phyloP scores from a whole-genome alignment of 2,888 invertebrate genomes.

The Microplitis manilae region DNA sequence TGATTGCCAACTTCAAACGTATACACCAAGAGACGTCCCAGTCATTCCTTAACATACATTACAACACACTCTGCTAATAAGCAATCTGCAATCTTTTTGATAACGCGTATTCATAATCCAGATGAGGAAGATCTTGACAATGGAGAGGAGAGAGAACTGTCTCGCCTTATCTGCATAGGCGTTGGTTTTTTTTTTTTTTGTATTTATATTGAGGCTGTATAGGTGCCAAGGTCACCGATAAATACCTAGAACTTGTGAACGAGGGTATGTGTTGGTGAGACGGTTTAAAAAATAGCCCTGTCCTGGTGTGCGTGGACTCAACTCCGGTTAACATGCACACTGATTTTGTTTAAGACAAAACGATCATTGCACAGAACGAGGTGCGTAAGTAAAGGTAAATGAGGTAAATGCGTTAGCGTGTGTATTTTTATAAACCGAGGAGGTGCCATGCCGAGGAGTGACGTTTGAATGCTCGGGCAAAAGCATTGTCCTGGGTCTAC shows the following conservation, averaged over 20 bases:
- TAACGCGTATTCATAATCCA: not conserved
- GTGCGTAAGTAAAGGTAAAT: conserved; percentile 18
- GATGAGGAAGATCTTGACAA: no score
- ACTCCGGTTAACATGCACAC: not conserved
- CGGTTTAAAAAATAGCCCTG: conserved; percentile 54
- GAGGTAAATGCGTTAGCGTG: conserved; percentile 30
- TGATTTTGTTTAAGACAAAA: conserved; percentile 30
- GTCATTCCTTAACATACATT: not conserved
- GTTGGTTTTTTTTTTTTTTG: not conserved
- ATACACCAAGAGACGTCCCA: conserved; percentile 51
- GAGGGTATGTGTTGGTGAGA: not conserved
- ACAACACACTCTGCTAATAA: conserved; percentile 17
- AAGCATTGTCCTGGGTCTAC: conserved; percentile 52
- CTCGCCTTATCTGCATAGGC: no score
- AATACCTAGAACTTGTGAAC: conserved; percentile 17
- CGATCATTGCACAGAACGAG: conserved; percentile 7
- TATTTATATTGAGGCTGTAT: conserved; percentile 11
- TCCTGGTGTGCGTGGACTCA: conserved; percentile 26
- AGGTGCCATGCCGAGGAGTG: conserved; percentile 67
- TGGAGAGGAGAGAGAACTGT: no score
- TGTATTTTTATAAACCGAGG: conserved; percentile 61
- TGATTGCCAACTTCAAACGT: conserved; percentile 71
- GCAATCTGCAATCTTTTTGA: not conserved
- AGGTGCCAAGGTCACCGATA: conserved; percentile 16
- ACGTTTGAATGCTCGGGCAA: conserved; percentile 70